phyloP scores from a whole-genome alignment of 1,140 invertebrate species.

The Drosophila fuyamai region DNA sequence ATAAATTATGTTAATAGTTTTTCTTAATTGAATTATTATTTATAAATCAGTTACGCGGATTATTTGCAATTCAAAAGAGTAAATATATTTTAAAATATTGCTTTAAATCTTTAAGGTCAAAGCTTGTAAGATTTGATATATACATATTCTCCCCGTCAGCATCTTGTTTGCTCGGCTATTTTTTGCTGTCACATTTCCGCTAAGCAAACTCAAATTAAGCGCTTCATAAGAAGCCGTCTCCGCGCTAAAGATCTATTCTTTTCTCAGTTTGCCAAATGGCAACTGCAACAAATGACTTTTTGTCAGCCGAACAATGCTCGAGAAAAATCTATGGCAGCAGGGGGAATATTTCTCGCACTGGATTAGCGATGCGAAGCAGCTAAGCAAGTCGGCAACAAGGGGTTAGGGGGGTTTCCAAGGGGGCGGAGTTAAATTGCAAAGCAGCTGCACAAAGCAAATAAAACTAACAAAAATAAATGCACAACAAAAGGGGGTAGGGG shows the following conservation, averaged over 20 bases:
- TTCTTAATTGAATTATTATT: no score
- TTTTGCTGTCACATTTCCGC: conserved; percentile 47
- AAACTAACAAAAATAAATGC: conserved; percentile 74
- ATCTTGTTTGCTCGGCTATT: conserved; percentile 9
- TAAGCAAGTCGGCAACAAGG: conserved; percentile 8
- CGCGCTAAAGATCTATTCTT: conserved; percentile 31
- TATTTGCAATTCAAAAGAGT: no score
- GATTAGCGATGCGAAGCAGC: conserved; percentile 65
- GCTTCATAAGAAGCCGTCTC: conserved; percentile 38
- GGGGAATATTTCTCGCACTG: conserved; percentile 53
- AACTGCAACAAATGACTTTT: conserved; percentile 60
- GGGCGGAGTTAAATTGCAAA: conserved; percentile 39
- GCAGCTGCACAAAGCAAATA: conserved; percentile 74
- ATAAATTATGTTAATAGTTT: no score
- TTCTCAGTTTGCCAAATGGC: conserved; percentile 25
- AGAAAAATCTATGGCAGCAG: conserved; percentile 66
- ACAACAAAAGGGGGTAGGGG: conserved; percentile 27
- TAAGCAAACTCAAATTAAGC: conserved; percentile 74
- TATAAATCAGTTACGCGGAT: no score
- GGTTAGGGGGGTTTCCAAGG: background rate
- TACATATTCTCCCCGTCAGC: background rate
- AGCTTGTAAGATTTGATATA: no score
- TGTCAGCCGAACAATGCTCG: conserved; percentile 59
- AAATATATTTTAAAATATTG: no score
- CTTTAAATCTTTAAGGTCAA: no score